A percentile compares a stretch with the other conserved stretches of the same genome.
phyloP scores from a whole-genome alignment of 2,113 vertebrate genomes.

The Limnothrissa miodon region DNA sequence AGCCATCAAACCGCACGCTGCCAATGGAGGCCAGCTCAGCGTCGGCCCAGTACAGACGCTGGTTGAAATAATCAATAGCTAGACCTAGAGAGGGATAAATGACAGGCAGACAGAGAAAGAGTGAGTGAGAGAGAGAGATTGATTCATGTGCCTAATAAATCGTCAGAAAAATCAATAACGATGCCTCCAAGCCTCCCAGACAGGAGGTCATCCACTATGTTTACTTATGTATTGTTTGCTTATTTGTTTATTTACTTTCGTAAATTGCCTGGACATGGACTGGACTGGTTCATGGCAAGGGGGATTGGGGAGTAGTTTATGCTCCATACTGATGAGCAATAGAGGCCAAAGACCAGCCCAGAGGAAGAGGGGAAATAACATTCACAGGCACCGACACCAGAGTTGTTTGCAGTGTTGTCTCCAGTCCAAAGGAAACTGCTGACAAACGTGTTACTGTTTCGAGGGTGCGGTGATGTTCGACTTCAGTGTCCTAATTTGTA shows the following conservation, averaged over 20 bases:
- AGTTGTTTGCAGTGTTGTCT: background rate
- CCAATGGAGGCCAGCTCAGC: conserved; percentile 92
- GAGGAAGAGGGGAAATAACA: background rate
- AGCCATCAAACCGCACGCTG: conserved; percentile 89
- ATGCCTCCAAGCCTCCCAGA: background rate
- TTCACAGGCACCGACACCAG: background rate
- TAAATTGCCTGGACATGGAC: background rate
- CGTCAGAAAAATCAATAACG: conserved; percentile 17
- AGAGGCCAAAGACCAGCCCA: background rate
- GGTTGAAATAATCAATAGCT: conserved; percentile 90
- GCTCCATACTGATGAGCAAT: background rate
- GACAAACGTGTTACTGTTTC: background rate
- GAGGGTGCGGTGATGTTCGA: background rate
- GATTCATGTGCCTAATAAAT: conserved; percentile 57
- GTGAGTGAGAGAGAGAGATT: conserved; percentile 23
- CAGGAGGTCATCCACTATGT: background rate
- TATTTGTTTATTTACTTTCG: conserved; percentile 45
- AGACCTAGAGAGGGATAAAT: conserved; percentile 77
- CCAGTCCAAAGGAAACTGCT: background rate
- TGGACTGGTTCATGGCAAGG: background rate
- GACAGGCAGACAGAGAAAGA: background rate
- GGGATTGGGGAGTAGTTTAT: background rate
- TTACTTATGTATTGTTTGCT: conserved; percentile 21
- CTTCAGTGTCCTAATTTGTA: background rate
- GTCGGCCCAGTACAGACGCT: conserved; percentile 95